Percentiles rank a stretch among this genome's conserved stretches.
Evolutionary conservation across 30 jellyfish, hydroid and myxozoan genomes (phyloP).

Genomic region (Pseudorhiza aurosa): DNA sequence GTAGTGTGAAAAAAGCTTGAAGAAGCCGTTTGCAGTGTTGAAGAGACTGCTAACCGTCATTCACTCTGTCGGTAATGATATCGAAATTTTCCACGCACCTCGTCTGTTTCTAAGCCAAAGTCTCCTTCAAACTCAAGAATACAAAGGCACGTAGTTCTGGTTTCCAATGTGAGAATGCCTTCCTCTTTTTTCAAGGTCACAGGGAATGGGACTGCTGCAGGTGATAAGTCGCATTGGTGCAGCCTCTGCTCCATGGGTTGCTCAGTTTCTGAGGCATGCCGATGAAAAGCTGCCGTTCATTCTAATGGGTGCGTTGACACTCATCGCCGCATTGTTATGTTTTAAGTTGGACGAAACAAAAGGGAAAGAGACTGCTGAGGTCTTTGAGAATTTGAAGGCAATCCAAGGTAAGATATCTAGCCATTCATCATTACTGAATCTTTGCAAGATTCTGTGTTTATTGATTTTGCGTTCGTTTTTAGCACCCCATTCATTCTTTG

Average conservation of each 20-base stretch:
- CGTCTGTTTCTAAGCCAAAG: no score
- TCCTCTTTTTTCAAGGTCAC: conserved; percentile 69
- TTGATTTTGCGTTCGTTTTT: no score
- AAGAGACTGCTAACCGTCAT: no score
- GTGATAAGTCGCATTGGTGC: conserved; percentile 97
- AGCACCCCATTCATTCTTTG: no score
- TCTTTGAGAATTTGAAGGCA: conserved; percentile 19
- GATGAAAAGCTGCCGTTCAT: conserved; percentile 74
- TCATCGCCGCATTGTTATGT: conserved; percentile 72
- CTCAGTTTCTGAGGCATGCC: conserved; percentile 84
- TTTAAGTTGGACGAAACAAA: conserved; percentile 82
- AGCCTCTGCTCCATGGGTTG: conserved; percentile 99
- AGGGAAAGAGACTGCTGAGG: conserved; percentile 84
- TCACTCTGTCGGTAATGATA: no score
- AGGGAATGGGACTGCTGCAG: conserved; percentile 94
- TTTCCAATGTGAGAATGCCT: no score
- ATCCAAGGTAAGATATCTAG: background rate
- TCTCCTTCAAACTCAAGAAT: no score
- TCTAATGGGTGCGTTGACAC: conserved; percentile 86
- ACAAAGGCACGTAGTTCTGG: no score
- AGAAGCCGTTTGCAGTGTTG: no score
- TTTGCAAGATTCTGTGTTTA: no score
- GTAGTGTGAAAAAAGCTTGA: no score
- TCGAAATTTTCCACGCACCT: no score
- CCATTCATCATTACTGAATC: background rate